phyloP scores from a whole-genome alignment of 2,113 vertebrate species.

The Melospiza georgiana region DNA sequence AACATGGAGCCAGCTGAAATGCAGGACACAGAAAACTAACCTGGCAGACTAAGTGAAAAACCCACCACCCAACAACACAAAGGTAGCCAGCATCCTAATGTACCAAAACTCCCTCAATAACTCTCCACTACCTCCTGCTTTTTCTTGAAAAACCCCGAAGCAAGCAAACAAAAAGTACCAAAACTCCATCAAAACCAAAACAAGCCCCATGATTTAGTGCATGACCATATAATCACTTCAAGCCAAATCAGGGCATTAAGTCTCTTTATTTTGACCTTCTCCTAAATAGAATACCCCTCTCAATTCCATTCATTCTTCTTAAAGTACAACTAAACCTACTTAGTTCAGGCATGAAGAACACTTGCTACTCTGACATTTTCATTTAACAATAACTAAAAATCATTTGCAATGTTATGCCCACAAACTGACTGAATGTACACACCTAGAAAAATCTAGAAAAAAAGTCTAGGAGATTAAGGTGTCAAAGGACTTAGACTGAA shows the following conservation, averaged over 20 bases:
- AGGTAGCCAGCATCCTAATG: neutral
- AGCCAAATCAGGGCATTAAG: neutral
- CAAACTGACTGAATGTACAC: neutral
- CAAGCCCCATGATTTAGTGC: neutral
- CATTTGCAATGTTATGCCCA: neutral
- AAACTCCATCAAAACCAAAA: neutral
- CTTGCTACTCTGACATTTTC: neutral
- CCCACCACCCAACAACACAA: neutral
- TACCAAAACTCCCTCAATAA: neutral
- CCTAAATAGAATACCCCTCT: neutral
- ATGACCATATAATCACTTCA: neutral
- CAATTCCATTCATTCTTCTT: neutral
- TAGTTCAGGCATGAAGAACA: neutral
- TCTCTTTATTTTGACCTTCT: neutral
- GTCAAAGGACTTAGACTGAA: neutral
- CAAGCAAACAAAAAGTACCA: neutral
- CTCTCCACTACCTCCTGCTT: rapidly evolving
- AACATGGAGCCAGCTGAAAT: neutral
- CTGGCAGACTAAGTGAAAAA: neutral
- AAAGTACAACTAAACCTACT: neutral
- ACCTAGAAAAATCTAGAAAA: neutral
- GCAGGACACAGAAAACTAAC: neutral
- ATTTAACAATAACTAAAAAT: neutral
- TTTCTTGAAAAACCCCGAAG: neutral
- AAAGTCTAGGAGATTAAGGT: neutral